Percentiles rank a stretch among this genome's conserved stretches.
These are phyloP conservation scores for Dascyllus trimaculatus DNA, from an alignment of 2,113 vertebrate species.

Conservation along the genomic window DNA sequence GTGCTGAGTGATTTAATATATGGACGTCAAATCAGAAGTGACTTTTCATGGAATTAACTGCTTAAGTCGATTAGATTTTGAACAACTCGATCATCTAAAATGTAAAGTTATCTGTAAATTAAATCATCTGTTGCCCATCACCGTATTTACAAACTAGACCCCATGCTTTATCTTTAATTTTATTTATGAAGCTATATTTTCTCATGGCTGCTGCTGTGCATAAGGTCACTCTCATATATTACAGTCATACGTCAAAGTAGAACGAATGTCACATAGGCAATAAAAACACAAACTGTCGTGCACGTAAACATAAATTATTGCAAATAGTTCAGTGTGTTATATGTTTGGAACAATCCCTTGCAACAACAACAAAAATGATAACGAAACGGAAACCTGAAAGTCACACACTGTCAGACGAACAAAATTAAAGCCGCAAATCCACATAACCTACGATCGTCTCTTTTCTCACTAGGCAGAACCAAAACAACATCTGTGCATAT, in stretches of 20 bases:
- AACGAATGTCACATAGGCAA: neutral
- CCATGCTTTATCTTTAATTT: neutral
- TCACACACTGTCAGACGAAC: neutral
- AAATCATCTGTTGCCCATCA: neutral
- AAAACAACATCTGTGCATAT: neutral
- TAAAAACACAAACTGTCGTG: neutral
- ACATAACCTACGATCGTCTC: neutral
- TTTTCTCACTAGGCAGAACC: neutral
- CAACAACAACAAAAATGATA: neutral
- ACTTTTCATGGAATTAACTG: neutral
- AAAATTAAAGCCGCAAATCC: neutral
- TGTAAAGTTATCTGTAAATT: neutral
- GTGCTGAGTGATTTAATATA: neutral
- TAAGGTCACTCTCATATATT: neutral
- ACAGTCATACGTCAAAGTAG: slow-evolving; percentile 13
- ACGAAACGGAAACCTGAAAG: too few species aligned
- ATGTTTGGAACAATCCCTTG: neutral
- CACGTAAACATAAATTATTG: neutral
- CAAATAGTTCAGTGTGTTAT: neutral
- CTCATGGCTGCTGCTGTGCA: neutral
- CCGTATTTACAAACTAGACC: neutral
- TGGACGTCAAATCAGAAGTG: neutral
- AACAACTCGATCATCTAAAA: neutral
- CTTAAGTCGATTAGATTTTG: neutral
- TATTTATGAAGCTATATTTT: neutral